These are phyloP conservation scores for Taenaris catops DNA, from an alignment of 2,888 invertebrate species.

Conservation along the genomic window DNA sequence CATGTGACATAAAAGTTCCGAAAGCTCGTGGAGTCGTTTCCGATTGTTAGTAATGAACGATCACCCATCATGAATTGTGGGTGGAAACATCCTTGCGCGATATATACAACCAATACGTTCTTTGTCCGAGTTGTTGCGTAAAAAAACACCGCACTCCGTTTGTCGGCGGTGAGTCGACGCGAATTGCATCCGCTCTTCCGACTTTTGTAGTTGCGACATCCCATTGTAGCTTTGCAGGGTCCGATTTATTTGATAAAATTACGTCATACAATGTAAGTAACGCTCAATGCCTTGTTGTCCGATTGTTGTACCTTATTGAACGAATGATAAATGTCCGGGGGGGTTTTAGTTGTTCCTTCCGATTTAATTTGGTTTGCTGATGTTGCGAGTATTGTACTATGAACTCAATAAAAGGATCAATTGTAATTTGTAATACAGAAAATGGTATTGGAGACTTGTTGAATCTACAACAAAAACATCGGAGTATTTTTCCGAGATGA, in stretches of 20 bases:
- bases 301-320: conserved; percentile 73
- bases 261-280: conserved; percentile 63
- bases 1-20: conserved; percentile 66
- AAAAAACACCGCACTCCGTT: conserved; percentile 53
- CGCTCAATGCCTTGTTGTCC: conserved; percentile 68
- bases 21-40: conserved; percentile 62
- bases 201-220: conserved; percentile 63
- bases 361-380: conserved; percentile 53
- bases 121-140: conserved; percentile 59
- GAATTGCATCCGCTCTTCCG: conserved; percentile 78
- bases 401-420: neutral
- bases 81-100: conserved; percentile 76
- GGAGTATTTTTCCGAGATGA: too few species aligned
- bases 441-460: too few species aligned
- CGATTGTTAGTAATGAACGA: conserved; percentile 72
- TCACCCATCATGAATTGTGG: conserved; percentile 67
- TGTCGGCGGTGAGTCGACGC: conserved; percentile 67
- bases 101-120: conserved; percentile 44
- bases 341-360: conserved; percentile 54
- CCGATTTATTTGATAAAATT: conserved; percentile 78
- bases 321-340: conserved; percentile 62
- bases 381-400: conserved; percentile 56
- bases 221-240: conserved; percentile 65
- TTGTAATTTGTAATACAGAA: too few species aligned
- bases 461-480: too few species aligned